Evolutionary conservation across 2,888 invertebrate genomes (phyloP).

Genomic region (Ashinkailepas kermadecensis): DNA sequence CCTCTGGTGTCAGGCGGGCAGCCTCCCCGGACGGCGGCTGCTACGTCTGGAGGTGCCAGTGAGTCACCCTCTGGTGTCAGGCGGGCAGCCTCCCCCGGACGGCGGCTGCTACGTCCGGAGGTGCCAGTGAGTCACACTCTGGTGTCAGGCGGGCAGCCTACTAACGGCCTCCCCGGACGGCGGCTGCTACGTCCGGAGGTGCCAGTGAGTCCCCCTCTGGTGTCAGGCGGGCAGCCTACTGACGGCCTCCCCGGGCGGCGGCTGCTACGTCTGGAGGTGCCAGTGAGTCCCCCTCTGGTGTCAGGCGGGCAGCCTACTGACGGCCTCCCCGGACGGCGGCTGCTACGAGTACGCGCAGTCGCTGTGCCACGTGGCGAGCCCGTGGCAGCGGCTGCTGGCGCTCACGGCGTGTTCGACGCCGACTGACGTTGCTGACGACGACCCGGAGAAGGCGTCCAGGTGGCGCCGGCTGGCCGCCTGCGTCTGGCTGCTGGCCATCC

Average conservation of each 20-base stretch:
- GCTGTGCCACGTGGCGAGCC: neutral
- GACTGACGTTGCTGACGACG: neutral
- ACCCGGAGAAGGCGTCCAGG: neutral
- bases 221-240: neutral
- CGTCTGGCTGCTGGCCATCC: neutral
- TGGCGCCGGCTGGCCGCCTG: neutral
- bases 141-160: neutral
- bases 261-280: neutral
- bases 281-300: neutral
- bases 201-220: neutral
- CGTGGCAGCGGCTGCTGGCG: neutral
- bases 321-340: neutral
- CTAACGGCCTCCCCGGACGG: neutral
- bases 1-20: neutral
- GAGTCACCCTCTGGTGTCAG: neutral
- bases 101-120: neutral
- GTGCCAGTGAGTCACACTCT: too few species aligned
- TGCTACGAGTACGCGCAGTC: neutral
- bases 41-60: neutral
- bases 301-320: neutral
- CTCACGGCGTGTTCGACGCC: neutral
- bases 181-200: neutral
- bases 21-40: neutral
- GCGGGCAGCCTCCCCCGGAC: neutral
- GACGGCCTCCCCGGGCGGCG: neutral